phyloP scores from a whole-genome alignment of 2,888 invertebrate genomes.

The Dicyrtomina minuta region DNA sequence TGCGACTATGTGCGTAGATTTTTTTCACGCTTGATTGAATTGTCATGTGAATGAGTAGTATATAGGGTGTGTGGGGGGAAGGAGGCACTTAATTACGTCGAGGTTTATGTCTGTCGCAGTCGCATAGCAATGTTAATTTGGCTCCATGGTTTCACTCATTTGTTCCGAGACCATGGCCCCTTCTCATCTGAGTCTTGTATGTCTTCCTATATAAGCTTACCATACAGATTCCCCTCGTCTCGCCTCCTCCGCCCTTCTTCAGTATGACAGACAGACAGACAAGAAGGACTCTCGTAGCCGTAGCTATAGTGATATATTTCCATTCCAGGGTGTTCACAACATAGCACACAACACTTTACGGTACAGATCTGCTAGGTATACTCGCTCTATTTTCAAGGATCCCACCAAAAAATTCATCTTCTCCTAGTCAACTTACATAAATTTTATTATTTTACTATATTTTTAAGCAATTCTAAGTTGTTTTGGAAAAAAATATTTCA shows the following conservation, averaged over 20 bases:
- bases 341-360: too few relatives aligned
- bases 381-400: too few relatives aligned
- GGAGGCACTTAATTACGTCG: conserved; percentile 33
- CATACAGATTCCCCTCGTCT: neutral
- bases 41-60: conserved; percentile 23
- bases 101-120: conserved; percentile 34
- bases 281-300: too few relatives aligned
- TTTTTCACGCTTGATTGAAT: conserved; percentile 34
- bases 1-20: conserved; percentile 8
- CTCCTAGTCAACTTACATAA: too few relatives aligned
- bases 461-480: too few relatives aligned
- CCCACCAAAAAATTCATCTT: too few relatives aligned
- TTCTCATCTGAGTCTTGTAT: neutral
- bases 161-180: neutral
- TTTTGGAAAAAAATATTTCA: too few relatives aligned
- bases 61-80: neutral
- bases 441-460: too few relatives aligned
- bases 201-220: neutral
- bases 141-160: conserved; percentile 7
- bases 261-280: too few relatives aligned
- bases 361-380: too few relatives aligned
- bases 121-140: conserved; percentile 33
- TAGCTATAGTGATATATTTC: too few relatives aligned
- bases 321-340: too few relatives aligned
- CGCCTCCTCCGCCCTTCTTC: neutral